Evolutionary conservation across 2,797 vertebrate species (phyloP), one percentile per base, ranked within the genome.

Genomic region (Lithobates pipiens): DNA sequence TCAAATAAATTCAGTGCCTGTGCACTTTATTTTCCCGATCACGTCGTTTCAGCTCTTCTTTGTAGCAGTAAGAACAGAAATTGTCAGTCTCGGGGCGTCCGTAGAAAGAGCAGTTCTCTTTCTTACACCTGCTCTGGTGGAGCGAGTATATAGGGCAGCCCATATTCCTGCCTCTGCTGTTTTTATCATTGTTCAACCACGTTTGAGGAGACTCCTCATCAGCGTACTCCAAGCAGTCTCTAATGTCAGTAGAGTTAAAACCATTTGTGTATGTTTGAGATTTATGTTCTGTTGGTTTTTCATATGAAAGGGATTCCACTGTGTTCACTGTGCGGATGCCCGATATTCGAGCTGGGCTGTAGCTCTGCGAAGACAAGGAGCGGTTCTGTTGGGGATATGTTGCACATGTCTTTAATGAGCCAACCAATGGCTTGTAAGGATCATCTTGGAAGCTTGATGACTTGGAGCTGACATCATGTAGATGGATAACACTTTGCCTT

Each of bases 311-410:
- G 5, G 96, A 94, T 88, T 98, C 97, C 80, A 96, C 93, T 1
- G 96, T 95, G 92, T 97, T 96, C 88, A 96, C 93, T 0, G 96
- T 96, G 85, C 96, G 97, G 89, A 99, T 93, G n/a, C 96, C 96
- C 0, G 96, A 95, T 91, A 97, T 90, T 63, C 97, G 96, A 15
- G 96, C 97, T 0, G 98, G 98, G 93, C 97, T 98, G 90, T 99
- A 99, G 91, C 96, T 98, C 89, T 99, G 98, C 29, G 98, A 99
- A 6, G 97, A 99, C 93, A 99, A 95, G 0, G 98, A 96, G 73
- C 97, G 96, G 94, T 98, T 99, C 93, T 99, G 98, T 88, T 99
- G 98, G 21, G 98, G 98, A 90, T 99, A 99, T 3, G 98, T 99
- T 94, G 98, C 98, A 65, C 98, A 99, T 2, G 97, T 98, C 89